Conservation (phyloP, 2,113 vertebrate species). For the Forbesichthys papilliferus region DNA sequence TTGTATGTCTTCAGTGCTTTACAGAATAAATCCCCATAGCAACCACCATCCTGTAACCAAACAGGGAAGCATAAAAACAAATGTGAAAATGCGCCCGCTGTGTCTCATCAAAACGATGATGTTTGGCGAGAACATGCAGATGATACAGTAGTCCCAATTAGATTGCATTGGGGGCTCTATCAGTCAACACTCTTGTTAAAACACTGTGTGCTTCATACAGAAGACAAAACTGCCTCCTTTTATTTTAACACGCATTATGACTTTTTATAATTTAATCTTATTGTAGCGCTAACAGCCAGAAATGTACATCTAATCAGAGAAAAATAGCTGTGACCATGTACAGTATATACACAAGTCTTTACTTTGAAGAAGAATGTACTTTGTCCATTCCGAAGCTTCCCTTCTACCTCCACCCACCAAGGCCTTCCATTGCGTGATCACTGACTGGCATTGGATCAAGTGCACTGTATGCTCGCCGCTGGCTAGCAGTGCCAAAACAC, state of each 20-base stretch:
- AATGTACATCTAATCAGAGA: slow-evolving; percentile 6
- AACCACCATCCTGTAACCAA: slow-evolving; percentile 88
- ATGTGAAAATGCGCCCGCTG: slow-evolving; percentile 7
- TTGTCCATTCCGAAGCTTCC: slow-evolving; percentile 33
- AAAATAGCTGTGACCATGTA: slow-evolving; percentile 35
- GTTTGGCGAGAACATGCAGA: background rate
- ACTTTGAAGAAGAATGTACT: slow-evolving; percentile 6
- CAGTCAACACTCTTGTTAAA: slow-evolving; percentile 27
- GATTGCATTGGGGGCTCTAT: slow-evolving; percentile 21
- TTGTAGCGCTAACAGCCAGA: slow-evolving; percentile 28
- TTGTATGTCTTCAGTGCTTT: slow-evolving; percentile 99
- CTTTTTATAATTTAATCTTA: background rate
- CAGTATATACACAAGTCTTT: background rate
- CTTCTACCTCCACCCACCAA: slow-evolving; percentile 39
- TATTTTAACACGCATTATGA: background rate
- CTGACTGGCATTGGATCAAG: slow-evolving; percentile 65
- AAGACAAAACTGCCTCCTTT: slow-evolving; percentile 4
- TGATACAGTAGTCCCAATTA: slow-evolving; percentile 9
- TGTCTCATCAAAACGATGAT: background rate
- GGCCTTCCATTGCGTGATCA: slow-evolving; percentile 47
- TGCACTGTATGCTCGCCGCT: slow-evolving; percentile 58
- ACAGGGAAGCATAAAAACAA: slow-evolving; percentile 32
- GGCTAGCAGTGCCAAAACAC: slow-evolving; percentile 62
- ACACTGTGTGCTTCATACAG: slow-evolving; percentile 12
- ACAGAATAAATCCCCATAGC: slow-evolving; percentile 98